phyloP scores from a whole-genome alignment of 2,888 invertebrate species.

The Campoplex nolae region DNA sequence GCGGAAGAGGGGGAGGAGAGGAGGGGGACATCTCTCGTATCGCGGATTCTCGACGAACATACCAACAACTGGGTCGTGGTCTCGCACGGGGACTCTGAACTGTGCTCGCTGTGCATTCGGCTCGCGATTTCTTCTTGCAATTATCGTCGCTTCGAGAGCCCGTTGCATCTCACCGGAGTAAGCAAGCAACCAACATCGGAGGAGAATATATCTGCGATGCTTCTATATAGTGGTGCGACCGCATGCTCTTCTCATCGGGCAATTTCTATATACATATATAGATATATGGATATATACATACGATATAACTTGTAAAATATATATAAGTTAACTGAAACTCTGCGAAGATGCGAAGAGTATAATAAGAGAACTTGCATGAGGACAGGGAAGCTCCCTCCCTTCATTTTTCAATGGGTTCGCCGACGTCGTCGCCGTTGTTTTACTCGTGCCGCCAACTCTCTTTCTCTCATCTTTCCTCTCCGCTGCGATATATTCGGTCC shows the following conservation, averaged over 20 bases:
- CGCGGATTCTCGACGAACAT: constrained; percentile 58
- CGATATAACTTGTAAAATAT: background rate
- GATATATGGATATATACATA: background rate
- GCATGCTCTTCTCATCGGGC: constrained; percentile 35
- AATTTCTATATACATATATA: constrained; percentile 13
- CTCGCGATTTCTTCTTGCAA: constrained; percentile 67
- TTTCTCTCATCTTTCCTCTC: constrained; percentile 17
- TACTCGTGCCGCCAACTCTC: constrained; percentile 38
- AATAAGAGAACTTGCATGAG: constrained; percentile 23
- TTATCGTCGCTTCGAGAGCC: constrained; percentile 60
- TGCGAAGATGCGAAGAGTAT: constrained; percentile 11
- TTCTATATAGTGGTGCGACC: constrained; percentile 23
- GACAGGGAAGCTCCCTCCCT: constrained; percentile 36
- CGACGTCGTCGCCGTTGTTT: constrained; percentile 56
- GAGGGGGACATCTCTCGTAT: constrained; percentile 39
- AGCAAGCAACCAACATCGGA: constrained; percentile 40
- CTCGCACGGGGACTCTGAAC: constrained; percentile 55
- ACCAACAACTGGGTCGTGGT: constrained; percentile 69
- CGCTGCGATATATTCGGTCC: constrained; percentile 27
- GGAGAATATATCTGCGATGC: constrained; percentile 35
- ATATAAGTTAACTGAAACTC: constrained; percentile 5
- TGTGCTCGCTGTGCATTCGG: constrained; percentile 58
- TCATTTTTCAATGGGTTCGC: constrained; percentile 58
- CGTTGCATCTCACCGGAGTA: constrained; percentile 32
- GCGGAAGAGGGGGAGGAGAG: constrained; percentile 9